Evolutionary conservation across 2,113 vertebrate genomes (phyloP).

Genomic region (Scatophagus argus): DNA sequence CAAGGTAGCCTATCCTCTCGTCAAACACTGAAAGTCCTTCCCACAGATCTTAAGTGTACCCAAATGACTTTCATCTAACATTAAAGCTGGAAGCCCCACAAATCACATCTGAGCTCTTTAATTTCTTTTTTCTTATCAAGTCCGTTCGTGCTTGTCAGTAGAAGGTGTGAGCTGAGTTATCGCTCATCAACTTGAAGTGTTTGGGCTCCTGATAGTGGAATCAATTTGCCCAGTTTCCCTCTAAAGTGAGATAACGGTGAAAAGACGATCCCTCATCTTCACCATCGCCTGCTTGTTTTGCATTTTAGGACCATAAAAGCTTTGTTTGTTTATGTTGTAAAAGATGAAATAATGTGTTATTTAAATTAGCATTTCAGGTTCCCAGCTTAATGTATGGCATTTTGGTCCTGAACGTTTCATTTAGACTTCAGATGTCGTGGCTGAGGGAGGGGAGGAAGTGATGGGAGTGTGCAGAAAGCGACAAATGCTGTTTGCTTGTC

Average conservation of each 20-base stretch:
- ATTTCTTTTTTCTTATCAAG: constrained; percentile 36
- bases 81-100: not conserved
- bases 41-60: no score
- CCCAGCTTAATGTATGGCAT: not conserved
- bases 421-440: constrained; percentile 29
- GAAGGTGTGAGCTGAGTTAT: constrained; percentile 30
- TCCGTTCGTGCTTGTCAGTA: constrained; percentile 23
- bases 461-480: constrained; percentile 20
- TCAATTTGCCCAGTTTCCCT: constrained; percentile 10
- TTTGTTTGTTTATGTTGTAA: not conserved
- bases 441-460: not conserved
- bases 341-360: not conserved
- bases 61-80: constrained; percentile 8
- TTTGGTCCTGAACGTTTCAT: constrained; percentile 35
- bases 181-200: constrained; percentile 23
- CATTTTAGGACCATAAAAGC: not conserved
- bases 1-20: no score
- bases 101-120: constrained; percentile 1
- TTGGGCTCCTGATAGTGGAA: constrained; percentile 25
- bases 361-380: not conserved
- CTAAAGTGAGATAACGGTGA: constrained; percentile 26
- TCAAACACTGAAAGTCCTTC: not conserved
- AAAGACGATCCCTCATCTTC: constrained; percentile 2
- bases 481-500: constrained; percentile 64
- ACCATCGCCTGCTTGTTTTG: not conserved